Evolutionary conservation across 2,888 invertebrate species (phyloP).

Genomic region (Rotaria socialis): DNA sequence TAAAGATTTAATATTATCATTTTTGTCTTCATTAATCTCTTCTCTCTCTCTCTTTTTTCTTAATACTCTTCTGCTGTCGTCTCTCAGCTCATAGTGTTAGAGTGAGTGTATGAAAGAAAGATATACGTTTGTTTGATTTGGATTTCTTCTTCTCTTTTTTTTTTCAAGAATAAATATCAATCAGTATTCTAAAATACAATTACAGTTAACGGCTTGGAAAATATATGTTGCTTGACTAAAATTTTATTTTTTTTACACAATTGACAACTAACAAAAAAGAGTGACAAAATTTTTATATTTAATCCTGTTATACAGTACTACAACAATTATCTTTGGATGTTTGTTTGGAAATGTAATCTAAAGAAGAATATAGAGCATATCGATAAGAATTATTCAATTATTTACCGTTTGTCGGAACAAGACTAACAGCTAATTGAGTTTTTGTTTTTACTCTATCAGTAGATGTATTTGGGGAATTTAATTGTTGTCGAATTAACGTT

Average conservation of each 20-base stretch:
- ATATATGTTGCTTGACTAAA: no score
- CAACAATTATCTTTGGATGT: neutral
- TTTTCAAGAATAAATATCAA: slow-evolving; percentile 19
- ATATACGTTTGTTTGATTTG: slow-evolving; percentile 12
- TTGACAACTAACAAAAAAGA: no score
- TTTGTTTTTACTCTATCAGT: neutral
- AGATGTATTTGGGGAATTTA: neutral
- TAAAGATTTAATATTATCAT: neutral
- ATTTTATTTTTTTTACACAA: neutral
- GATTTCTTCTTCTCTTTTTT: neutral
- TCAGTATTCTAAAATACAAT: slow-evolving; percentile 23
- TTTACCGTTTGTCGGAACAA: neutral
- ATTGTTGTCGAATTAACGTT: neutral
- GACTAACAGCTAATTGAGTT: neutral
- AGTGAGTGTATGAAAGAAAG: slow-evolving; percentile 10
- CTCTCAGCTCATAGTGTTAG: slow-evolving; percentile 9
- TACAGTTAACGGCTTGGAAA: neutral
- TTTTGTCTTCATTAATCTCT: slow-evolving; percentile 11
- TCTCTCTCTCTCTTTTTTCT: no score
- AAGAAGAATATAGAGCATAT: neutral
- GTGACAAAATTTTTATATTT: neutral
- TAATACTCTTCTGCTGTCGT: neutral
- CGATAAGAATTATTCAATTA: neutral
- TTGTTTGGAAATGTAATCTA: neutral
- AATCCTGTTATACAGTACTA: neutral